phyloP scores from a whole-genome alignment of 1,140 invertebrate genomes.

The Drosophila arizonae region DNA sequence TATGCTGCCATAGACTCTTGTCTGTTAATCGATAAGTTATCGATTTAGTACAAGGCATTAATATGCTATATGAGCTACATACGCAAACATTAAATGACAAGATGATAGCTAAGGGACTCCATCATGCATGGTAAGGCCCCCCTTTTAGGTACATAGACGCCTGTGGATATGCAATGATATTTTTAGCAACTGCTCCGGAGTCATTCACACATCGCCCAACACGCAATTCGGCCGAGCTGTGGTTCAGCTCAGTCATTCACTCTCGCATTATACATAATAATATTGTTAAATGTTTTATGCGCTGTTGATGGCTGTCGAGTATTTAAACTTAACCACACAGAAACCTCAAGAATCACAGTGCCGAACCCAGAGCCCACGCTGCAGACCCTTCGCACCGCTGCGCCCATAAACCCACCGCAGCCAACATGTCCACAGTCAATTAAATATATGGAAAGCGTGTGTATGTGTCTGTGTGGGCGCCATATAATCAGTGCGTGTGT shows the following conservation, averaged over 20 bases:
- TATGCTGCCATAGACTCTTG: too few relatives aligned
- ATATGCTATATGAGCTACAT: neutral
- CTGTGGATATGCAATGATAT: slow-evolving; percentile 60
- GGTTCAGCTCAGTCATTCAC: neutral
- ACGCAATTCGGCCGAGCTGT: neutral
- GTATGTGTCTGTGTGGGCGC: slow-evolving; percentile 50
- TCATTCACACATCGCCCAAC: slow-evolving; percentile 24
- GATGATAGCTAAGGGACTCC: too few relatives aligned
- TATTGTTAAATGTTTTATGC: slow-evolving; percentile 79
- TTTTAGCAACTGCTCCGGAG: slow-evolving; percentile 20
- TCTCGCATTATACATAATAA: slow-evolving; percentile 49
- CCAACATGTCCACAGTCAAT: slow-evolving; percentile 76
- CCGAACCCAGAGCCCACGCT: slow-evolving; percentile 30
- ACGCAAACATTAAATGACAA: neutral
- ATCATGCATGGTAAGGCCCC: too few relatives aligned
- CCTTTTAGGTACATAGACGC: slow-evolving; percentile 13
- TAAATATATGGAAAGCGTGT: slow-evolving; percentile 61
- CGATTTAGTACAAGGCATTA: neutral
- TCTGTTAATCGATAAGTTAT: neutral
- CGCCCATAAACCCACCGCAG: slow-evolving; percentile 43
- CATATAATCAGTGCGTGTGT: slow-evolving; percentile 67
- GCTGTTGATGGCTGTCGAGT: slow-evolving; percentile 78
- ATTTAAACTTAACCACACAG: slow-evolving; percentile 78
- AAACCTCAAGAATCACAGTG: slow-evolving; percentile 77
- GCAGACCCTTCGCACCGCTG: slow-evolving; percentile 5